Conservation (phyloP, 2,888 invertebrate species). For the Thalpophila matura region DNA sequence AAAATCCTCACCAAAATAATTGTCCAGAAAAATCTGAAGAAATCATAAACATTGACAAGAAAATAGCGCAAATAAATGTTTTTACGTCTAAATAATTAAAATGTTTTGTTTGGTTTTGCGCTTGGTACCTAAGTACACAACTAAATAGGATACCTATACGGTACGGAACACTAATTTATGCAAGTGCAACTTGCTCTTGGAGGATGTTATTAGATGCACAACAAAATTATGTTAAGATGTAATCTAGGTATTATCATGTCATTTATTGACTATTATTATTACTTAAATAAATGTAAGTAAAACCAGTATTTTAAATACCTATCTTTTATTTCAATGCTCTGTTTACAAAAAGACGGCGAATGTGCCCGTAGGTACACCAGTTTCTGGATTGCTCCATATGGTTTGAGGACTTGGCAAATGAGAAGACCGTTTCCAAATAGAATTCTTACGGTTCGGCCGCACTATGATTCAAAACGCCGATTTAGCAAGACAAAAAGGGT, state of each 20-base stretch:
- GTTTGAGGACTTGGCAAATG: too few species aligned
- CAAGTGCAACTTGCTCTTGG: slow-evolving; percentile 30
- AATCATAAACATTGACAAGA: too few species aligned
- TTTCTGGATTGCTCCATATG: too few species aligned
- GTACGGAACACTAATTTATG: slow-evolving; percentile 10
- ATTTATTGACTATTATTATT: slow-evolving; percentile 33
- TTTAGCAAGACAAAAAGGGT: too few species aligned
- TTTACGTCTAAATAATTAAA: too few species aligned
- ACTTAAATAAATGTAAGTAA: slow-evolving; percentile 58
- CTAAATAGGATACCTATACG: neutral
- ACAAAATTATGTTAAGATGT: slow-evolving; percentile 33
- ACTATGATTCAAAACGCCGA: too few species aligned
- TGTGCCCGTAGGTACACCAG: too few species aligned
- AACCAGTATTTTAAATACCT: neutral
- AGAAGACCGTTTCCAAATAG: too few species aligned
- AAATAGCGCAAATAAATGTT: neutral
- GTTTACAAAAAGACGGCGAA: too few species aligned
- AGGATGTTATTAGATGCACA: slow-evolving; percentile 32
- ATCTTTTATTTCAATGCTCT: neutral
- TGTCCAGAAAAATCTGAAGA: too few species aligned
- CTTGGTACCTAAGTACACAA: neutral
- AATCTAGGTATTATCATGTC: slow-evolving; percentile 36
- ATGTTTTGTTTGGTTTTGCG: neutral
- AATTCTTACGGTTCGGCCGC: too few species aligned
- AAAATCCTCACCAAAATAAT: too few species aligned